Evolutionary conservation across 2,113 vertebrate species (phyloP).

Genomic region (Fregetta grallaria): DNA sequence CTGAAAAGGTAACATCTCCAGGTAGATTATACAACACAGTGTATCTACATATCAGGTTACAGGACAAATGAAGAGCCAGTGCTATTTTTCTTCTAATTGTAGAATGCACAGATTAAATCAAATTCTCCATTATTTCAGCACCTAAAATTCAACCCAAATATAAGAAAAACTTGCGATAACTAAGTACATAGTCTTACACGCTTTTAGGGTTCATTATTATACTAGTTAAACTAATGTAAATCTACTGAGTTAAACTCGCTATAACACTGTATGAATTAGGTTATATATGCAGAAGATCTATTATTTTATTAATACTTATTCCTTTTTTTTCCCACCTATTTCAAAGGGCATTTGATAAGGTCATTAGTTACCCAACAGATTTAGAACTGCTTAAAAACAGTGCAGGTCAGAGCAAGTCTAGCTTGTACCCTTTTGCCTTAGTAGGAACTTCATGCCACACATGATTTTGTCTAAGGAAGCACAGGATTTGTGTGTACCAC

Average conservation of each 20-base stretch:
- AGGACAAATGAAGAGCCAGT: background rate
- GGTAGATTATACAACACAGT: background rate
- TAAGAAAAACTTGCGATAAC: background rate
- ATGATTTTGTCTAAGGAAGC: background rate
- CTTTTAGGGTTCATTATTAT: background rate
- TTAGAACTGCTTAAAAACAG: background rate
- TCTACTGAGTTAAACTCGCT: background rate
- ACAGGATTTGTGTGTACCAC: background rate
- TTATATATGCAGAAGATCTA: background rate
- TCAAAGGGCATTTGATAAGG: background rate
- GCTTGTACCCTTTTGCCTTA: background rate
- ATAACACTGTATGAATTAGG: background rate
- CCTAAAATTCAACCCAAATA: background rate
- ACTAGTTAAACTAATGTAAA: background rate
- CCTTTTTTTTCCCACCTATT: background rate
- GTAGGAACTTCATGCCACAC: accelerated
- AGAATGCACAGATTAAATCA: background rate
- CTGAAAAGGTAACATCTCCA: background rate
- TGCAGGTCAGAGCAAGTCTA: background rate
- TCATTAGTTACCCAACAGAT: background rate
- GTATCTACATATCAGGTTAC: background rate
- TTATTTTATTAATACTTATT: background rate
- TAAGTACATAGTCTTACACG: background rate
- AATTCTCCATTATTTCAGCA: background rate
- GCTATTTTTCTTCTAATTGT: background rate